phyloP scores from a whole-genome alignment of 2,113 vertebrate genomes.

The Todiramphus chloris region DNA sequence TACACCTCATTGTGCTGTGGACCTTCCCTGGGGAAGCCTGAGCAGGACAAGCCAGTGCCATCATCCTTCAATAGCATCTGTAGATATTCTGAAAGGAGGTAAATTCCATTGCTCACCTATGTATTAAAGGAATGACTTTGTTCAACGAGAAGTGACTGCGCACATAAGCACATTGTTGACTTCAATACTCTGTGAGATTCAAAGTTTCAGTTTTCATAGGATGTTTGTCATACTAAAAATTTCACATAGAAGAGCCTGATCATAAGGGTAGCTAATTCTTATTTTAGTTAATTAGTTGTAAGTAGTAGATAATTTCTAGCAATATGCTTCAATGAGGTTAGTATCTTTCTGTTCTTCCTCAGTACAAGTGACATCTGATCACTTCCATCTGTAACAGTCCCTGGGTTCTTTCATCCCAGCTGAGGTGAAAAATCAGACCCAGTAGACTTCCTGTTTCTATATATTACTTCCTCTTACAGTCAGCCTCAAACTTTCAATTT shows the following conservation, averaged over 20 bases:
- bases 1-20: neutral
- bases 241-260: neutral
- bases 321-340: neutral
- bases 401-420: neutral
- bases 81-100: neutral
- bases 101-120: neutral
- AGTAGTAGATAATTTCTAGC: neutral
- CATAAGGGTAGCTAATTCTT: neutral
- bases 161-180: neutral
- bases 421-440: constrained; percentile 47
- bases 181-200: neutral
- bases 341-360: constrained; percentile 36
- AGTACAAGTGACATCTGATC: constrained; percentile 28
- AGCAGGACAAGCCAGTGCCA: neutral
- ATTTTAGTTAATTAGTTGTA: constrained; percentile 6
- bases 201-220: neutral
- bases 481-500: constrained; percentile 11
- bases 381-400: constrained; percentile 30
- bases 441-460: constrained; percentile 29
- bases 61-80: neutral
- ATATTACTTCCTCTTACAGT: neutral
- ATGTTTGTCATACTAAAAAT: neutral
- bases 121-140: neutral
- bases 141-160: neutral
- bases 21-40: neutral